phyloP scores from a whole-genome alignment of 53 echinoderm and acorn worm species.

The Holothuria leucospilota region DNA sequence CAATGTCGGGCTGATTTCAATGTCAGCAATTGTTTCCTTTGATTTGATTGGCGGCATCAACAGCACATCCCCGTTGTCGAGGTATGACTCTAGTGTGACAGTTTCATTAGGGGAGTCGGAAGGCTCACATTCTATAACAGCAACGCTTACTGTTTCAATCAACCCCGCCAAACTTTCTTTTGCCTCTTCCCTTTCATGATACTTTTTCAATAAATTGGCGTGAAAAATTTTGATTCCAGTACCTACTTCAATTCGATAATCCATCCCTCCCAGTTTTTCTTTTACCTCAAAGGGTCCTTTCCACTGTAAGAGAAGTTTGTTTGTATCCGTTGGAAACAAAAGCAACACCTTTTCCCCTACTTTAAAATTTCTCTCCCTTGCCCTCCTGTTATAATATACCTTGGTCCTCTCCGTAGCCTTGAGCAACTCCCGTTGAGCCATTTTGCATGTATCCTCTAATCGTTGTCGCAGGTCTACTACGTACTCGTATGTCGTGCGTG shows the following conservation, averaged over 20 bases:
- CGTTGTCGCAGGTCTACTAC: constrained; percentile 42
- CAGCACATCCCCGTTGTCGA: constrained; percentile 48
- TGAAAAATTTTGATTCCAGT: constrained; percentile 33
- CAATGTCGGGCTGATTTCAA: constrained; percentile 33
- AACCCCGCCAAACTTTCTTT: constrained; percentile 11
- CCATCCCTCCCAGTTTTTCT: constrained; percentile 51
- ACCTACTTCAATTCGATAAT: constrained; percentile 51
- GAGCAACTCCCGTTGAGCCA: constrained; percentile 33
- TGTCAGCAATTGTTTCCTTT: constrained; percentile 46
- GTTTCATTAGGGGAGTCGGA: neutral
- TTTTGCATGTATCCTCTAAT: constrained; percentile 45
- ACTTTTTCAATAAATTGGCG: too few species aligned
- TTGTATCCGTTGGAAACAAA: constrained; percentile 58
- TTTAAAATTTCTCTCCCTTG: constrained; percentile 49
- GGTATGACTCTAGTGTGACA: neutral
- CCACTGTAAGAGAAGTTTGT: constrained; percentile 64
- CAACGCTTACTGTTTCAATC: neutral
- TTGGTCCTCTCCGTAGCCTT: constrained; percentile 32
- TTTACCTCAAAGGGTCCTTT: constrained; percentile 59
- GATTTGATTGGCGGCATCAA: constrained; percentile 37
- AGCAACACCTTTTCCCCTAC: constrained; percentile 56
- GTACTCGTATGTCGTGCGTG: constrained; percentile 41
- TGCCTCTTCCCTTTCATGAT: constrained; percentile 39
- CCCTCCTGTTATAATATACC: constrained; percentile 34
- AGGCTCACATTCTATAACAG: constrained; percentile 18